Evolutionary conservation across 30 jellyfish, hydroid and myxozoan genomes (phyloP).

Genomic region (Pelagia noctiluca): DNA sequence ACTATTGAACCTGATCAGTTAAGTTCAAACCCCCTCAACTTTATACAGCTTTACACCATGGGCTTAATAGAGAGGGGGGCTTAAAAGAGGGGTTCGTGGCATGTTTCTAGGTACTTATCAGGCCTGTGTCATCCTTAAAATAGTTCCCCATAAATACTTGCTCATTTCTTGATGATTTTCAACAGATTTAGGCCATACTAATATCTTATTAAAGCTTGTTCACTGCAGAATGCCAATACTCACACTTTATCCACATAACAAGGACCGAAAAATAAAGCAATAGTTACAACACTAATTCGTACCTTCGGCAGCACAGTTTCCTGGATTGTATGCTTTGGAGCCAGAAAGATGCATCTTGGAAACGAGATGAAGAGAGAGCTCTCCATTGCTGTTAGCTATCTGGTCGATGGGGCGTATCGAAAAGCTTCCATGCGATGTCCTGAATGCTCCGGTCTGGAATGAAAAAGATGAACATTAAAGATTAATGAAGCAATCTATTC

Average conservation of each 20-base stretch:
- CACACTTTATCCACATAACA: neutral
- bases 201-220: neutral
- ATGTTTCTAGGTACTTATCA: too few relatives aligned
- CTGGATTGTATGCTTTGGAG: conserved; percentile 39
- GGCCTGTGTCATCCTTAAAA: neutral
- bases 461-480: neutral
- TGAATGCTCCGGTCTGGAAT: conserved; percentile 72
- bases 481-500: too few relatives aligned
- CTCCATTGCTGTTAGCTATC: conserved; percentile 24
- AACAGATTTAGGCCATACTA: neutral
- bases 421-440: conserved; percentile 57
- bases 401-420: conserved; percentile 61
- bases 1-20: too few relatives aligned
- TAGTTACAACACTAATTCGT: neutral
- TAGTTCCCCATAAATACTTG: conserved; percentile 4
- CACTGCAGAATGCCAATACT: too few relatives aligned
- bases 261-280: neutral
- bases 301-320: conserved; percentile 61
- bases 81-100: too few relatives aligned
- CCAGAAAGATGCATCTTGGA: conserved; percentile 42
- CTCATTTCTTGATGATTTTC: neutral
- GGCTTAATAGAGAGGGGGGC: too few relatives aligned
- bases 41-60: too few relatives aligned
- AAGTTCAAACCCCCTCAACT: too few relatives aligned
- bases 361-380: conserved; percentile 33